Percentiles rank a stretch among this genome's conserved stretches.
Conservation (phyloP, 2,888 invertebrate species). For the Oligia strigilis region DNA sequence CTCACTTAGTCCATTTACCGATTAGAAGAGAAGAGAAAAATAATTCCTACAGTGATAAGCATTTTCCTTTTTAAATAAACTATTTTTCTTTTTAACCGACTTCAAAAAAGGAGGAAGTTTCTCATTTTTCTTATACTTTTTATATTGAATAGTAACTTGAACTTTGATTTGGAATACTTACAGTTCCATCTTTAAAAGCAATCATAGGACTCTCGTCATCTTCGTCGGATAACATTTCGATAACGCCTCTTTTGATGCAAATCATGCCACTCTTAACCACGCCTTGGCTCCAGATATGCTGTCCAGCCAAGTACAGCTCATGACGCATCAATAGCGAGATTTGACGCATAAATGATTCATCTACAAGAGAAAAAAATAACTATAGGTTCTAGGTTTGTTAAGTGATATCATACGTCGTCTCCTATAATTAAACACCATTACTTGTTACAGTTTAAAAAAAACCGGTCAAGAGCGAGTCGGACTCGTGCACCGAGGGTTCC, state of each 20-base stretch:
- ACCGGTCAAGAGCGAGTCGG: too few relatives aligned
- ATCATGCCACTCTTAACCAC: slow-evolving; percentile 87
- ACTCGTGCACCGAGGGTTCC: too few relatives aligned
- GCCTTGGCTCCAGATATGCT: slow-evolving; percentile 85
- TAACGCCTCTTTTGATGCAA: slow-evolving; percentile 85
- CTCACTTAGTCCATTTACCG: not conserved
- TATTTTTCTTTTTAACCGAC: too few relatives aligned
- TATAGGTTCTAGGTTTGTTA: not conserved
- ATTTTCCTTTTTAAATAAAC: too few relatives aligned
- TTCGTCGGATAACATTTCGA: slow-evolving; percentile 89
- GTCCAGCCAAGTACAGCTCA: slow-evolving; percentile 82
- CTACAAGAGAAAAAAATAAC: slow-evolving; percentile 63
- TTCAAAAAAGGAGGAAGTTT: too few relatives aligned
- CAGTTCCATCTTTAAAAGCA: slow-evolving; percentile 87
- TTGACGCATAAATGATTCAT: slow-evolving; percentile 85
- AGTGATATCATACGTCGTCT: not conserved
- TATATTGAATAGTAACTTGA: too few relatives aligned
- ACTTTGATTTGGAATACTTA: slow-evolving; percentile 68
- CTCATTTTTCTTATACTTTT: not conserved
- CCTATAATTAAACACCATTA: not conserved
- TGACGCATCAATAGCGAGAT: slow-evolving; percentile 85
- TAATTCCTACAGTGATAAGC: too few relatives aligned
- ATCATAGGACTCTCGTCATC: slow-evolving; percentile 90
- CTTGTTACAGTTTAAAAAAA: not conserved
- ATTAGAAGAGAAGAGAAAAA: not conserved